These are phyloP conservation scores for Clarias batrachus DNA, from an alignment of 2,113 vertebrate genomes.

Conservation along the genomic window DNA sequence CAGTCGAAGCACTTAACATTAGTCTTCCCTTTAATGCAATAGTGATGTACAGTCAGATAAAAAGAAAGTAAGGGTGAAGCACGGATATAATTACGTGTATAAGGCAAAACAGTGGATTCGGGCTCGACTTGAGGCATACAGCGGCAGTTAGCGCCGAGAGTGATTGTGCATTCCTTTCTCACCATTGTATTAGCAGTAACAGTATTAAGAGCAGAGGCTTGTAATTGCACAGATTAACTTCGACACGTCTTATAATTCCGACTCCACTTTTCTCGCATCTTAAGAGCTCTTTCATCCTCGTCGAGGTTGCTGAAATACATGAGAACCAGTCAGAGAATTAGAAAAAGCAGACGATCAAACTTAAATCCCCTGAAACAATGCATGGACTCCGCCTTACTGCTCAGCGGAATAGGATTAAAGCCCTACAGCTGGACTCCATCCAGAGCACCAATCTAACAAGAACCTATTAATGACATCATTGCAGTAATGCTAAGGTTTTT, in stretches of 20 bases:
- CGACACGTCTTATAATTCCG: slow-evolving; percentile 3
- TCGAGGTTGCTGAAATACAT: slow-evolving; percentile 15
- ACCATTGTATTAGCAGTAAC: neutral
- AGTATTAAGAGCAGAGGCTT: slow-evolving; percentile 9
- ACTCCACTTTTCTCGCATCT: slow-evolving; percentile 38
- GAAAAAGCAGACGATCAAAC: slow-evolving; percentile 46
- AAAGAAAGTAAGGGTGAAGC: neutral
- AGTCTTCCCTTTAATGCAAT: neutral
- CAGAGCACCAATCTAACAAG: slow-evolving; percentile 46
- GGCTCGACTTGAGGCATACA: neutral
- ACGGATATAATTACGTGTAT: neutral
- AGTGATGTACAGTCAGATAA: neutral
- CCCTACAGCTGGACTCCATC: slow-evolving; percentile 36
- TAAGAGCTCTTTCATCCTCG: slow-evolving; percentile 37
- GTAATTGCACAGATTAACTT: slow-evolving; percentile 39
- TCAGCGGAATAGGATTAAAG: slow-evolving; percentile 63
- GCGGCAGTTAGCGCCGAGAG: slow-evolving; percentile 6
- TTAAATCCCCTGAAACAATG: slow-evolving; percentile 65
- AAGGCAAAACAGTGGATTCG: neutral
- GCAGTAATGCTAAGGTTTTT: slow-evolving; percentile 15
- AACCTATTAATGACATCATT: slow-evolving; percentile 40
- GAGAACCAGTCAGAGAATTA: slow-evolving; percentile 48
- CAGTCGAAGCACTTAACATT: neutral
- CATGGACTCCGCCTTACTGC: slow-evolving; percentile 61
- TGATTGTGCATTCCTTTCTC: neutral